Percentiles rank a stretch among this genome's conserved stretches.
phyloP scores from a whole-genome alignment of 2,113 vertebrate genomes.

The Dryoscopus gambensis region DNA sequence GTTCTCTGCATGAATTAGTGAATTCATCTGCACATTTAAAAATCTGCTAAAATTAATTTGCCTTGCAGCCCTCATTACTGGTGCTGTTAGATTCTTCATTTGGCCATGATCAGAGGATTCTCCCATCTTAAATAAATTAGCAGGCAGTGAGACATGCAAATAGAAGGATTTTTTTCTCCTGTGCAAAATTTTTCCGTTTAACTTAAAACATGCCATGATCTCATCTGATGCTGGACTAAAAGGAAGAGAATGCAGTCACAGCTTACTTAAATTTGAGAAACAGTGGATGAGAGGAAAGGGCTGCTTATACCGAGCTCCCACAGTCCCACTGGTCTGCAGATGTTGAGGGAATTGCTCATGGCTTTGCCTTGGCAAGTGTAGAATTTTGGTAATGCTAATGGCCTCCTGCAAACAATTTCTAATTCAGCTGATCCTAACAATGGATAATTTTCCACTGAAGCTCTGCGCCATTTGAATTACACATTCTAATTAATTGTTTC shows the following conservation, averaged over 20 bases:
- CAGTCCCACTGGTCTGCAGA: neutral
- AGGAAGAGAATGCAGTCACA: neutral
- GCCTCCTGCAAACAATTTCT: neutral
- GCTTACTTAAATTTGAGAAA: neutral
- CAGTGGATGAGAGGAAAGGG: neutral
- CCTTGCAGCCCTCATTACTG: slow-evolving; percentile 4
- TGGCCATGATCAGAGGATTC: slow-evolving; percentile 27
- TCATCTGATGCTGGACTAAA: neutral
- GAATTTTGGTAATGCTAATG: neutral
- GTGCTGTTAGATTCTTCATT: slow-evolving; percentile 9
- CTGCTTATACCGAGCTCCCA: neutral
- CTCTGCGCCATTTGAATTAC: neutral
- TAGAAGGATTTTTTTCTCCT: neutral
- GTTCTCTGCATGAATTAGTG: neutral
- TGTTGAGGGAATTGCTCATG: neutral
- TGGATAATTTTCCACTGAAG: neutral
- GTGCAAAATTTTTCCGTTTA: neutral
- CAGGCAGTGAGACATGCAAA: slow-evolving; percentile 17
- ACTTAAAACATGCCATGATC: neutral
- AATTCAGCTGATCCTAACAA: neutral
- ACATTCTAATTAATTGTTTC: neutral
- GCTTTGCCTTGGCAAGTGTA: neutral
- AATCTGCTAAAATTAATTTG: slow-evolving; percentile 20
- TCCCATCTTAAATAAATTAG: slow-evolving; percentile 53
- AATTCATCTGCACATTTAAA: neutral